Conservation (phyloP, 2,113 vertebrate species). For the Solenodon paradoxus region DNA sequence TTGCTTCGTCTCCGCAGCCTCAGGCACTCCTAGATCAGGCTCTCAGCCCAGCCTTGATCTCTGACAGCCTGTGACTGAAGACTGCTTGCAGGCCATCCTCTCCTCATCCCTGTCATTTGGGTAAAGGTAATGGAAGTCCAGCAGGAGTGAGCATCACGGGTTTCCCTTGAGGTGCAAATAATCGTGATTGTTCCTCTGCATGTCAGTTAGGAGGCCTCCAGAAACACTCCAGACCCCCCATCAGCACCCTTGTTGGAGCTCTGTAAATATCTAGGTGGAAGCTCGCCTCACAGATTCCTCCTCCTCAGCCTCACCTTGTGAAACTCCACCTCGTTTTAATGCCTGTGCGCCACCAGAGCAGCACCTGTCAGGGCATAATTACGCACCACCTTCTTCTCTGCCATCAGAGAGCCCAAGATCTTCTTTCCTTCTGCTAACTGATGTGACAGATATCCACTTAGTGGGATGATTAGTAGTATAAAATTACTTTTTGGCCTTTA, state of each 20-base stretch:
- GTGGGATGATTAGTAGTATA: slow-evolving; percentile 58
- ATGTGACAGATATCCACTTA: slow-evolving; percentile 46
- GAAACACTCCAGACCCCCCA: slow-evolving; percentile 32
- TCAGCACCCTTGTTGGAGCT: slow-evolving; percentile 60
- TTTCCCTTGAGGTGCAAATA: not conserved
- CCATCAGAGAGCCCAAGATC: slow-evolving; percentile 32
- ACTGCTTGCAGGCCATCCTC: not conserved
- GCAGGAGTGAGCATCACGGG: not conserved
- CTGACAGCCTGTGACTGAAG: not conserved
- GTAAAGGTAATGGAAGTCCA: not conserved
- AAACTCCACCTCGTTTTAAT: slow-evolving; percentile 53
- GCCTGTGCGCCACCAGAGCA: slow-evolving; percentile 35
- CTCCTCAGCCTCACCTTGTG: slow-evolving; percentile 34
- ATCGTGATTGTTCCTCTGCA: slow-evolving; percentile 33
- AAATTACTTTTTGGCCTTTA: slow-evolving; percentile 68
- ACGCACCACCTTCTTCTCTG: slow-evolving; percentile 50
- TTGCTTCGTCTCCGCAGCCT: not conserved
- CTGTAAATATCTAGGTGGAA: slow-evolving; percentile 69
- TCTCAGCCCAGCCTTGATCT: not conserved
- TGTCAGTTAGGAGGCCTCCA: slow-evolving; percentile 21
- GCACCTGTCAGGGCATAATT: slow-evolving; percentile 59
- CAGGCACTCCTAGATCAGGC: not conserved
- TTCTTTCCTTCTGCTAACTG: slow-evolving; percentile 37
- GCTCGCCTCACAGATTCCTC: not conserved
- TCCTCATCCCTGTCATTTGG: not conserved